These are phyloP conservation scores for Trissolcus japonicus DNA, from an alignment of 2,888 invertebrate species.

Conservation along the genomic window DNA sequence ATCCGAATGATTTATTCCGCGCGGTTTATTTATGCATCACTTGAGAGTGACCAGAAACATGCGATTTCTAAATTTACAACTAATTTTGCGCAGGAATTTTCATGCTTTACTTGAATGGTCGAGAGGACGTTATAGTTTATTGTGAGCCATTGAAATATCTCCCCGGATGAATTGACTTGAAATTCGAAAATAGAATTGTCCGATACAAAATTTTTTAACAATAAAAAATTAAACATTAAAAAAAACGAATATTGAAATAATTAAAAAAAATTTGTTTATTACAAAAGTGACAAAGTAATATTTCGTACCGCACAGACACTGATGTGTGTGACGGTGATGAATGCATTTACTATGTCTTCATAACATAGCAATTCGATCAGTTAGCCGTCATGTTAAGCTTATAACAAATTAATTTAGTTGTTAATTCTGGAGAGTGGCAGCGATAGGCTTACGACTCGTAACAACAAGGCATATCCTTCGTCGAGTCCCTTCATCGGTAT, in stretches of 20 bases:
- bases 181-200: too few relatives aligned
- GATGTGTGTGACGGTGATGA: too few relatives aligned
- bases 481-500: conserved; percentile 30
- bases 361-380: too few relatives aligned
- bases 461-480: not conserved
- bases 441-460: too few relatives aligned
- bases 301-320: too few relatives aligned
- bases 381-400: not conserved
- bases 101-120: conserved; percentile 20
- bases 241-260: too few relatives aligned
- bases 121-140: conserved; percentile 4
- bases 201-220: too few relatives aligned
- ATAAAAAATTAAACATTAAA: too few relatives aligned
- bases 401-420: conserved; percentile 25
- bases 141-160: conserved; percentile 27
- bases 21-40: conserved; percentile 4
- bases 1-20: not conserved
- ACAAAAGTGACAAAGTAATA: too few relatives aligned
- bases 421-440: conserved; percentile 11
- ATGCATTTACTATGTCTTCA: too few relatives aligned
- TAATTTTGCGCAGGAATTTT: conserved; percentile 10
- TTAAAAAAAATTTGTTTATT: too few relatives aligned
- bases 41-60: conserved; percentile 14
- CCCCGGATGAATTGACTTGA: too few relatives aligned
- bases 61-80: conserved; percentile 19